Evolutionary conservation across 2,113 vertebrate species (phyloP), one percentile per base, ranked within the genome.

Genomic region (Tretioscincus oriximinensis): DNA sequence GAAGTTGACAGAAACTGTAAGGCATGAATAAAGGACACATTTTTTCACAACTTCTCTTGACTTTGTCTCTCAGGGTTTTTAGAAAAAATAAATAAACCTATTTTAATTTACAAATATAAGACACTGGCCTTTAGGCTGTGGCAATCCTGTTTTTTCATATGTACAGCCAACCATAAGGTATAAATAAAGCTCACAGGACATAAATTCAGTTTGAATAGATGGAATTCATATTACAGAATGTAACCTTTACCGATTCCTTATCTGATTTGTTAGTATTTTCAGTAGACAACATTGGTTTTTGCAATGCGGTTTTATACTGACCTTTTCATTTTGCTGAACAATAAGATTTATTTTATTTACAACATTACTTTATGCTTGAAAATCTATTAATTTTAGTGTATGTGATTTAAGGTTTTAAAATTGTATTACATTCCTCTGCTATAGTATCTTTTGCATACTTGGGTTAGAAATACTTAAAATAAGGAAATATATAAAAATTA

Each of bases 391-490:
- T 24, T 60, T 29, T 16, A 66, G 5, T 41, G 8, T 67, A n/a
- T n/a, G 1, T 9, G n/a, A 35, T 12, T 74, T 72, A 72, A 26
- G 61, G 35, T 84, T 87, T 77, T 84, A 70, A 79, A 78, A 82
- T 80, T 77, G 68, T 24, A 58, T 6, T 31, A 5, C 18, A 76
- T 78, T 61, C 63, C 22, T 11, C 29, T 51, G 22, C 8, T 66
- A n/a, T 49, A 16, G 35, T 63, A 21, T 80, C 60, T 21, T 66
- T 81, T 54, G 22, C 54, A 22, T 31, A 58, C 28, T 68, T 68
- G 54, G 24, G 16, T 12, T 61, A 29, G 65, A 60, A 75, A 76
- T 41, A 14, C 31, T 26, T 61, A 65, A 68, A 4, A 69, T 54
- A 76, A 76, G 29, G 61, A 76, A 76, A 81, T 41, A 67, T 28